These are phyloP conservation scores for Pachyramphus minor DNA, from an alignment of 2,113 vertebrate genomes.

Conservation along the genomic window DNA sequence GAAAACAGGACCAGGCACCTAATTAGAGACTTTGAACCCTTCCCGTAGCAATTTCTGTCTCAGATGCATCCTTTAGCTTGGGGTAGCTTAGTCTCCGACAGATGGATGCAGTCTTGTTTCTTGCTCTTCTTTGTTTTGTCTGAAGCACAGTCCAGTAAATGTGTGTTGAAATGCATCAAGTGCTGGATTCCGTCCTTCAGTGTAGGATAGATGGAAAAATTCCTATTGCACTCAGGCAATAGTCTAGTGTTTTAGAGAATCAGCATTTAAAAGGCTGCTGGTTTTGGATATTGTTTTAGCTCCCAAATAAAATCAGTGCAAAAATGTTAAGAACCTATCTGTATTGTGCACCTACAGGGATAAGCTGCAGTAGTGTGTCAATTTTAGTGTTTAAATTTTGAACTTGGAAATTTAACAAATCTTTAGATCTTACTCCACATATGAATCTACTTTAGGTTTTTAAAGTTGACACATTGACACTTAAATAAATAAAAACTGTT, in stretches of 20 bases:
- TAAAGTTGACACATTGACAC: neutral
- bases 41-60: neutral
- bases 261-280: neutral
- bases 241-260: neutral
- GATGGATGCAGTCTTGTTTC: neutral
- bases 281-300: neutral
- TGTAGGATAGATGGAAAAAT: neutral
- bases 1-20: neutral
- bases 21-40: neutral
- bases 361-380: neutral
- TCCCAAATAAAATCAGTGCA: neutral
- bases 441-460: neutral
- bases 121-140: neutral
- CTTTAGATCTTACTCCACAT: neutral
- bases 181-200: neutral
- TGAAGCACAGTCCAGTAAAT: neutral
- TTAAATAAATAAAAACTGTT: neutral
- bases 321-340: neutral
- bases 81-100: neutral
- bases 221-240: neutral
- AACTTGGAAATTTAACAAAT: neutral
- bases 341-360: neutral
- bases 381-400: neutral
- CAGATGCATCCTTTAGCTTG: neutral
- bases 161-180: neutral